Conservation (phyloP, 2,797 vertebrate genomes). For the Monodelphis domestica region DNA sequence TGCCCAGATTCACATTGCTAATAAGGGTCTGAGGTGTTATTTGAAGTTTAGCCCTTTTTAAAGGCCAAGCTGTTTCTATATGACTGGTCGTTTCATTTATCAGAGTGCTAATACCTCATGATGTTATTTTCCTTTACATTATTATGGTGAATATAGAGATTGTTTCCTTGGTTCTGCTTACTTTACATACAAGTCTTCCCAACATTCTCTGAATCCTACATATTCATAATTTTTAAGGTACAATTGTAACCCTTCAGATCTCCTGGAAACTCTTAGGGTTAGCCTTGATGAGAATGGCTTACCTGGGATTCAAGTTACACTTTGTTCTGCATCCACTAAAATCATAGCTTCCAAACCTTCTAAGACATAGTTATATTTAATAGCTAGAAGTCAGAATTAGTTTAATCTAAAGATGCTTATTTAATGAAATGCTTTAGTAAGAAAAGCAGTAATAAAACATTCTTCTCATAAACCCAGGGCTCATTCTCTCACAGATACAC, state of each 20-base stretch:
- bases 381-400: neutral
- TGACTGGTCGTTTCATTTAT: neutral
- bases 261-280: neutral
- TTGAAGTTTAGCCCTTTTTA: neutral
- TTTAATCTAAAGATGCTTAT: neutral
- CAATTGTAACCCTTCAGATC: neutral
- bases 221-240: neutral
- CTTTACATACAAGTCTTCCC: neutral
- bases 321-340: neutral
- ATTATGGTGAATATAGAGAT: neutral
- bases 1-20: neutral
- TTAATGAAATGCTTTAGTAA: neutral
- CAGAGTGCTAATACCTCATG: neutral
- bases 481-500: neutral
- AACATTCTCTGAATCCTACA: neutral
- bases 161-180: neutral
- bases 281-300: neutral
- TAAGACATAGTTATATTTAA: neutral
- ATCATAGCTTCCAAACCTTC: neutral
- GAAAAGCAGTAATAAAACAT: neutral
- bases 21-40: neutral
- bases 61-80: neutral
- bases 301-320: neutral
- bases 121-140: neutral
- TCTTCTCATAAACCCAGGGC: neutral